A percentile compares a stretch with the other conserved stretches of the same genome.
Conservation (phyloP, 2,113 vertebrate species). For the Bos indicus region DNA sequence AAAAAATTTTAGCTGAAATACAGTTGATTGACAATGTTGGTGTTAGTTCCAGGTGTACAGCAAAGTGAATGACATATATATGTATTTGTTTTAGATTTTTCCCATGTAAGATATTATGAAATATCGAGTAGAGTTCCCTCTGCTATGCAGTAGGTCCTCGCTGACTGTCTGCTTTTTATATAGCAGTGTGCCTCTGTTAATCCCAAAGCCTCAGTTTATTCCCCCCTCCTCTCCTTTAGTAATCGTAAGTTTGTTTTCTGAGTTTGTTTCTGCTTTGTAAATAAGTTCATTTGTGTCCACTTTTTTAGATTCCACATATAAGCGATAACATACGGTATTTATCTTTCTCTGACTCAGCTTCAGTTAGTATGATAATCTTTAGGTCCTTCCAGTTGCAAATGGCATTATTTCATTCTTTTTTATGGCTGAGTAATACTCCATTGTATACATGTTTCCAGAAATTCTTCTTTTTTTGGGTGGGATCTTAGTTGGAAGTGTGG, state of each 20-base stretch:
- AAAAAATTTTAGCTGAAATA: not conserved
- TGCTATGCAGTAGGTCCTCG: not conserved
- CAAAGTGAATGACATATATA: rapidly evolving
- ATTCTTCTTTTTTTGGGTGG: not conserved
- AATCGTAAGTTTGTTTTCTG: not conserved
- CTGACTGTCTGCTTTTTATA: rapidly evolving
- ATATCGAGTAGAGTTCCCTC: rapidly evolving
- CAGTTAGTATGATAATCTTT: not conserved
- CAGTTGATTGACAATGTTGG: not conserved
- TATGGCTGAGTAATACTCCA: not conserved
- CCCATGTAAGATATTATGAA: rapidly evolving
- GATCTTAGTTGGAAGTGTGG: not conserved
- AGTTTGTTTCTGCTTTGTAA: not conserved
- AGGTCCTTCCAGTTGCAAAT: not conserved
- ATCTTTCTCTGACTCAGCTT: not conserved
- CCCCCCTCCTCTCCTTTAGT: no score
- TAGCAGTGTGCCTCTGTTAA: no score
- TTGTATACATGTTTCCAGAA: not conserved
- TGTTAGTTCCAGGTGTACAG: not conserved
- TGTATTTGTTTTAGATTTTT: no score
- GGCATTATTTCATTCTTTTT: not conserved
- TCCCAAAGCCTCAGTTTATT: not conserved
- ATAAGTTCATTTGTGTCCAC: not conserved
- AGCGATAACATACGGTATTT: rapidly evolving
- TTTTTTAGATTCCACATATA: not conserved